A percentile compares a stretch with the other conserved stretches of the same genome.
phyloP scores from a whole-genome alignment of 2,888 invertebrate genomes.

The Euspilapteryx auroguttella region DNA sequence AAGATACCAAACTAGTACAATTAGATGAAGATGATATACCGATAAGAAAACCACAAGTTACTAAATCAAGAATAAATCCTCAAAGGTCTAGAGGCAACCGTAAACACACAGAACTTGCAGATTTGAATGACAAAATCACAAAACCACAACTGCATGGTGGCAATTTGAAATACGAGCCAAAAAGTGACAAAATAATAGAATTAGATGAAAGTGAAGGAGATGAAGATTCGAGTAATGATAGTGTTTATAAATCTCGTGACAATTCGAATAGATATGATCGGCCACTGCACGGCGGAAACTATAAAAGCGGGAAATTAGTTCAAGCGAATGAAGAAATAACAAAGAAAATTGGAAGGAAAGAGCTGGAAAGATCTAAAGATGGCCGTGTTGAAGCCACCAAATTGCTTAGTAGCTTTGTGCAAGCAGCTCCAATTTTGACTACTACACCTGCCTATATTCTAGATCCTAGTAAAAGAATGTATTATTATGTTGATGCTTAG shows the following conservation, averaged over 20 bases:
- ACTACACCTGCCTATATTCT: conserved; percentile 39
- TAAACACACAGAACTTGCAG: too few species aligned
- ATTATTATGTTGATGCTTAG: conserved; percentile 43
- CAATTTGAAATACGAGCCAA: conserved; percentile 17
- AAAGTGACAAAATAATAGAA: conserved; percentile 8
- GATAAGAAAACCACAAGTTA: conserved; percentile 13
- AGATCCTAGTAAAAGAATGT: conserved; percentile 54
- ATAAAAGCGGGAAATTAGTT: conserved; percentile 29
- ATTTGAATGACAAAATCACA: too few species aligned
- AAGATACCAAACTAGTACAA: conserved; percentile 21
- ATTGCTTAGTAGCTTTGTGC: conserved; percentile 36
- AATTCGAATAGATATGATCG: conserved; percentile 14
- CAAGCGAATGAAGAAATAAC: conserved; percentile 12
- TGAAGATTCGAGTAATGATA: not conserved
- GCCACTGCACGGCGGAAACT: conserved; percentile 46
- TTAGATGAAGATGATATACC: conserved; percentile 12
- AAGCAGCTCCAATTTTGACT: conserved; percentile 34
- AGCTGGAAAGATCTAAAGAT: conserved; percentile 12
- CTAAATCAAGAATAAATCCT: too few species aligned
- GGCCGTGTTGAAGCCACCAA: conserved; percentile 22
- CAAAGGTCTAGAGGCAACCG: too few species aligned
- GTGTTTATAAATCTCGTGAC: conserved; percentile 5
- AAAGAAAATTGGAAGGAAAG: conserved; percentile 11
- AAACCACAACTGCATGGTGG: too few species aligned
- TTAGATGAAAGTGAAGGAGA: conserved; percentile 1